Percentiles rank a stretch among this genome's conserved stretches.
Evolutionary conservation across 2,113 vertebrate genomes (phyloP).

Genomic region (Noturus placidus): DNA sequence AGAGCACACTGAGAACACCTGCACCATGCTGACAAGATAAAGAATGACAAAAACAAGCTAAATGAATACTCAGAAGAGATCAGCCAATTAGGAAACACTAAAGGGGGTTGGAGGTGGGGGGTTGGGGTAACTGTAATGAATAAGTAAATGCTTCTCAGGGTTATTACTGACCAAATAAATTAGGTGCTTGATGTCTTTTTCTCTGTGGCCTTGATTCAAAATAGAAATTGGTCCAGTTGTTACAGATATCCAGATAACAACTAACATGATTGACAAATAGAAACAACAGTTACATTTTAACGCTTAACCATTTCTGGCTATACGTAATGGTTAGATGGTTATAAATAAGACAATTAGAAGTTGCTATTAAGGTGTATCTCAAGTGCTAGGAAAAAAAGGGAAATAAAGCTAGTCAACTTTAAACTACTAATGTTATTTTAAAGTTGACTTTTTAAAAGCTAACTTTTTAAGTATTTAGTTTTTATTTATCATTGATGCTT

Average conservation of each 20-base stretch:
- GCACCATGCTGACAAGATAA: constrained; percentile 66
- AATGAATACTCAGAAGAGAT: constrained; percentile 53
- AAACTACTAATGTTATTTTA: too few species aligned
- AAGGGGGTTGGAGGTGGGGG: background rate
- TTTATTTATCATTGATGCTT: too few species aligned
- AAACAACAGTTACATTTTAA: background rate
- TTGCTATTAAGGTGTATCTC: too few species aligned
- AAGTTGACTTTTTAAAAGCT: too few species aligned
- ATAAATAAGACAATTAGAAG: too few species aligned
- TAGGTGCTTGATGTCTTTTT: background rate
- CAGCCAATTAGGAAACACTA: constrained; percentile 50
- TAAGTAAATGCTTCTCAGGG: constrained; percentile 55
- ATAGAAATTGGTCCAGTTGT: background rate
- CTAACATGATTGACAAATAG: background rate
- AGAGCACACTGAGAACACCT: constrained; percentile 61
- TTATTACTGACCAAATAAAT: background rate
- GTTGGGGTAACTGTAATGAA: background rate
- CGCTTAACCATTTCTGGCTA: too few species aligned
- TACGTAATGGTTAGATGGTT: too few species aligned
- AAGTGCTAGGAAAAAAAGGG: too few species aligned
- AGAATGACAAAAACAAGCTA: constrained; percentile 50
- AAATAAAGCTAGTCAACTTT: too few species aligned
- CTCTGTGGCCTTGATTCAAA: background rate
- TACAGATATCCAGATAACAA: background rate
- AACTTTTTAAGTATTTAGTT: too few species aligned